Base-by-base conservation (phyloP, 2,113 vertebrate species). In the Sus scrofa region DNA sequence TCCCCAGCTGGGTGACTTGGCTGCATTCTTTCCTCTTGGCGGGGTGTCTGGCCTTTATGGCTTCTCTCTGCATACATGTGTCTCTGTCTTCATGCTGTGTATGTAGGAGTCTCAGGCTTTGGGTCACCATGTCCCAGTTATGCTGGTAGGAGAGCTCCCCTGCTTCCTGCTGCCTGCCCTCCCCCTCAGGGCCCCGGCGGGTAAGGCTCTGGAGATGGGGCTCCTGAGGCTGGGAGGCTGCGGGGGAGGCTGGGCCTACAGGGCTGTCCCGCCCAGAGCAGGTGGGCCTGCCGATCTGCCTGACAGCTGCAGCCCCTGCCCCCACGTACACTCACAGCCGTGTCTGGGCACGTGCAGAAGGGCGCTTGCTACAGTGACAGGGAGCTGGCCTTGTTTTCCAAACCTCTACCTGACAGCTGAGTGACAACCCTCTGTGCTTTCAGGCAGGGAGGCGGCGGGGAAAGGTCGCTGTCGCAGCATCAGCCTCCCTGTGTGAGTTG, bases 351-450 rank as follows among this genome's bases (percentile, higher is more conserved):
- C 56, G 73, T 97, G 97, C 32, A 3, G 67, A 71, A 63, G 62
- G 82, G 78, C 12, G 30, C 79, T 96, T 27, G 2, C 0, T 60
- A 52, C 75, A 50, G 93, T 89, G 68, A 94, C 63, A 60, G 63
- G 91, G 96, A 95, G 63, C 74, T 86, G 95, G 96, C 91, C 96
- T 96, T 94, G 93, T 78, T 97, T 94, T 90, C 88, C 14, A 2
- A 94, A 78, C 60, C 60, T 68, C 89, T 84, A 93, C 96, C 96
- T 97, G 95, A 95, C 96, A 97, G 96, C 92, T 95, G 97, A 96
- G 70, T 97, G 97, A 95, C 86, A 96, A 60, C 85, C 81, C 62
- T 24, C 95, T 94, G 94, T 94, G 93, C 94, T 97, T 75, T 87
- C 87, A 81, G 81, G 92, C 63, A 77, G 79, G 37, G 89, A 92